phyloP scores from a whole-genome alignment of 2,797 vertebrate species.

The Lepidocolaptes lacrymiger region DNA sequence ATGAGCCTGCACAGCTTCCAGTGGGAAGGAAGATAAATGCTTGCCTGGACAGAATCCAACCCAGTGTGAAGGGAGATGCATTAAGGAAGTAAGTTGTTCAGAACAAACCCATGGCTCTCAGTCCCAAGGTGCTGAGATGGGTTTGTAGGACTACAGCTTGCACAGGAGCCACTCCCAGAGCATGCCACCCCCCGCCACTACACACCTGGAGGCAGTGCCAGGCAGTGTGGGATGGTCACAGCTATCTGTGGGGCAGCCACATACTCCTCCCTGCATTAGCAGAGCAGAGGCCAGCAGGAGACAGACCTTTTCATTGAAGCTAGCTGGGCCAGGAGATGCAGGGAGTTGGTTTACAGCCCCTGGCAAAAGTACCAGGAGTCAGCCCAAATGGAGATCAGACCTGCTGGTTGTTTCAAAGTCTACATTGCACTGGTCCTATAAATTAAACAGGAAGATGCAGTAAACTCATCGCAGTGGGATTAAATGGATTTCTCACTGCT shows the following conservation, averaged over 20 bases:
- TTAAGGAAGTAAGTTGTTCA: neutral
- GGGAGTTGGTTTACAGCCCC: neutral
- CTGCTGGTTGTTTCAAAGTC: neutral
- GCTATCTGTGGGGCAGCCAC: neutral
- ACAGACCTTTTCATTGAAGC: neutral
- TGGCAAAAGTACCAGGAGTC: neutral
- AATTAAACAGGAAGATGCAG: neutral
- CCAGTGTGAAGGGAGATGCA: neutral
- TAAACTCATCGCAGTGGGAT: neutral
- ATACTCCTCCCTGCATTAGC: neutral
- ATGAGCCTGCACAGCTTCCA: constrained; percentile 11
- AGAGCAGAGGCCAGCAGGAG: neutral
- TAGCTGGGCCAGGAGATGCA: neutral
- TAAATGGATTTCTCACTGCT: neutral
- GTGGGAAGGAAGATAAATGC: constrained; percentile 15
- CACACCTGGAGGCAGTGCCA: neutral
- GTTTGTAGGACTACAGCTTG: neutral
- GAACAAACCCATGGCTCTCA: neutral
- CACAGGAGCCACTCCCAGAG: neutral
- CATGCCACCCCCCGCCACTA: neutral
- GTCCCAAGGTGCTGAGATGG: neutral
- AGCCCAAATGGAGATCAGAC: neutral
- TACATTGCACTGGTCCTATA: neutral
- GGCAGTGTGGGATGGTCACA: neutral
- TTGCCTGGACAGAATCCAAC: constrained; percentile 16